phyloP scores from a whole-genome alignment of 2,888 invertebrate species.

The Himalopsyche anomala region DNA sequence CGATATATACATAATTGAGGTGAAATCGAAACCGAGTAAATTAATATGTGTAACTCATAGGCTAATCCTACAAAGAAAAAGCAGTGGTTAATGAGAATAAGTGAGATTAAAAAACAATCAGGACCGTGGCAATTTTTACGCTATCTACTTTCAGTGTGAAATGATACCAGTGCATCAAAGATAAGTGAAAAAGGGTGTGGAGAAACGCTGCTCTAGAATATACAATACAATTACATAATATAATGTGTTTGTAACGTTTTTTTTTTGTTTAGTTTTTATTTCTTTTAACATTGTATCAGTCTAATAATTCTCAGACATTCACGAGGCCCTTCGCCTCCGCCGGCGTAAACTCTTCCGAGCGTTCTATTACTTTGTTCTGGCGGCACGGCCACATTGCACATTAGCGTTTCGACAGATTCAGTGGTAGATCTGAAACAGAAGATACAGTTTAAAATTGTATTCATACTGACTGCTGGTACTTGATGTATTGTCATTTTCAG shows the following conservation, averaged over 20 bases:
- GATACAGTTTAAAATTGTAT: conserved; percentile 51
- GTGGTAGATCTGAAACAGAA: conserved; percentile 87
- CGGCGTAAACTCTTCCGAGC: not conserved
- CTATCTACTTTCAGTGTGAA: no score
- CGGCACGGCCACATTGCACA: conserved; percentile 61
- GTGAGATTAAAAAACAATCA: no score
- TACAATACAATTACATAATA: conserved; percentile 42
- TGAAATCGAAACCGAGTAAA: no score
- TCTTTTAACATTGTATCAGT: conserved; percentile 59
- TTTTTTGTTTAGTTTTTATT: conserved; percentile 46
- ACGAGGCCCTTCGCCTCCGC: conserved; percentile 66
- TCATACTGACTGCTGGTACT: not conserved
- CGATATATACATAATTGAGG: no score
- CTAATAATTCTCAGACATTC: conserved; percentile 59
- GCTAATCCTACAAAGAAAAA: no score
- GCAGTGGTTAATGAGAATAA: no score
- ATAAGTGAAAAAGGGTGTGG: not conserved
- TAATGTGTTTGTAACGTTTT: conserved; percentile 55
- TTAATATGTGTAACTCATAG: no score
- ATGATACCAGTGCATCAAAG: no score
- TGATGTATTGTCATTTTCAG: no score
- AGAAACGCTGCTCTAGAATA: conserved; percentile 23
- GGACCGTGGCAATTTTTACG: no score
- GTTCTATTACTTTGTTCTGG: conserved; percentile 38
- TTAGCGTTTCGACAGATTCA: conserved; percentile 91